These are phyloP conservation scores for Dioctria rufipes DNA, from an alignment of 2,888 invertebrate genomes.

Conservation along the genomic window DNA sequence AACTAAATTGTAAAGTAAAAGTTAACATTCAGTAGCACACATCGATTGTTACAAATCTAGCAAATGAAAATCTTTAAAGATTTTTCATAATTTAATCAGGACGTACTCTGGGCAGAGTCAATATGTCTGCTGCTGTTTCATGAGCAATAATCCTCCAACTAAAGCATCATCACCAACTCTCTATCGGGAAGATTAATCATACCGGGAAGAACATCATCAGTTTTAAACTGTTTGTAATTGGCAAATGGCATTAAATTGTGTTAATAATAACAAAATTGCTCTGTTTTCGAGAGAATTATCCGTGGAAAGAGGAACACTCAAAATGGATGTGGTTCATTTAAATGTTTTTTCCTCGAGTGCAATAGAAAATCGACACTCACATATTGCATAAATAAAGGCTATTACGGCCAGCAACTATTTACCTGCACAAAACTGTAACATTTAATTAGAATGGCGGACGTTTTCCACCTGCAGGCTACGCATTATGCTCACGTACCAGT, in stretches of 20 bases:
- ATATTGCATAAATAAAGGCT: constrained; percentile 21
- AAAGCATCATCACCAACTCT: background rate
- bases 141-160: too few relatives aligned
- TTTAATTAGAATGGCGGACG: constrained; percentile 37
- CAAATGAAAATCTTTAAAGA: background rate
- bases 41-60: background rate
- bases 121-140: too few relatives aligned
- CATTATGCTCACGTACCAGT: constrained; percentile 17
- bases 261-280: constrained; percentile 40
- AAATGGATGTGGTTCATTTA: background rate
- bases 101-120: too few relatives aligned
- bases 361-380: background rate
- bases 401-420: constrained; percentile 32
- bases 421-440: constrained; percentile 10
- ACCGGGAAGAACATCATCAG: constrained; percentile 21
- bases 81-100: too few relatives aligned
- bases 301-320: constrained; percentile 11
- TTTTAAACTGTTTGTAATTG: constrained; percentile 26
- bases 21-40: constrained; percentile 8
- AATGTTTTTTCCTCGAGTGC: constrained; percentile 12
- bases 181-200: too few relatives aligned
- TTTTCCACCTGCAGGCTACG: constrained; percentile 28
- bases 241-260: background rate
- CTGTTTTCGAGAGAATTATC: constrained; percentile 19
- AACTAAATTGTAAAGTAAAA: background rate